These are phyloP conservation scores for Molothrus aeneus DNA, from an alignment of 2,797 vertebrate species.

Conservation along the genomic window DNA sequence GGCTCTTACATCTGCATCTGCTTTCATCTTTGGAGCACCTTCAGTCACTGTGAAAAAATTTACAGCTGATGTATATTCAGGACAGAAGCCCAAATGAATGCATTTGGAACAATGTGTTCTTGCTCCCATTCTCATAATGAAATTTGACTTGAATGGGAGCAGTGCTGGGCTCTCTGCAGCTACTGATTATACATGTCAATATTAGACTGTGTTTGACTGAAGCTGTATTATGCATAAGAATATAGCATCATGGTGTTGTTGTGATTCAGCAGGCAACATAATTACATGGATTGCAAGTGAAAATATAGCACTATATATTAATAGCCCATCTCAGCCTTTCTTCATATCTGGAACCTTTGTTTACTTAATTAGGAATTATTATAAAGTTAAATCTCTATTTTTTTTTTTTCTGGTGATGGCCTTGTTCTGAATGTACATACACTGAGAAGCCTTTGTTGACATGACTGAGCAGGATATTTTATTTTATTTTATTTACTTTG, in stretches of 20 bases:
- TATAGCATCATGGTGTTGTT: constrained; percentile 30
- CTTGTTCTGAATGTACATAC: neutral
- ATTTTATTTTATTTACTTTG: constrained; percentile 14
- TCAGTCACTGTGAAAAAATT: neutral
- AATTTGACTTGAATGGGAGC: constrained; percentile 50
- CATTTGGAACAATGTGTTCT: constrained; percentile 26
- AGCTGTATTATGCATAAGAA: constrained; percentile 32
- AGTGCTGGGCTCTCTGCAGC: neutral
- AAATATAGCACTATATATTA: constrained; percentile 4
- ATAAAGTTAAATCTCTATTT: neutral
- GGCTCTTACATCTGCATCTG: neutral
- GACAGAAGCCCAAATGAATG: constrained; percentile 24
- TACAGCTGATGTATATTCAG: constrained; percentile 16
- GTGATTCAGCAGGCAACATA: constrained; percentile 35
- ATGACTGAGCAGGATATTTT: neutral
- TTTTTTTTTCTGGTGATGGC: neutral
- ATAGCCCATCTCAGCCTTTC: neutral
- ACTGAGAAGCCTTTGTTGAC: neutral
- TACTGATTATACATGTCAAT: constrained; percentile 49
- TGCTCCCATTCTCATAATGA: constrained; percentile 31
- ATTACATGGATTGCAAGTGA: constrained; percentile 36
- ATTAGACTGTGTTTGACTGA: constrained; percentile 19
- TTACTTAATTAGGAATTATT: constrained; percentile 28
- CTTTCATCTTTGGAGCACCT: constrained; percentile 19
- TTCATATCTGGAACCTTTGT: neutral